Conservation (phyloP, 2,113 vertebrate genomes). For the Brachirus orientalis region DNA sequence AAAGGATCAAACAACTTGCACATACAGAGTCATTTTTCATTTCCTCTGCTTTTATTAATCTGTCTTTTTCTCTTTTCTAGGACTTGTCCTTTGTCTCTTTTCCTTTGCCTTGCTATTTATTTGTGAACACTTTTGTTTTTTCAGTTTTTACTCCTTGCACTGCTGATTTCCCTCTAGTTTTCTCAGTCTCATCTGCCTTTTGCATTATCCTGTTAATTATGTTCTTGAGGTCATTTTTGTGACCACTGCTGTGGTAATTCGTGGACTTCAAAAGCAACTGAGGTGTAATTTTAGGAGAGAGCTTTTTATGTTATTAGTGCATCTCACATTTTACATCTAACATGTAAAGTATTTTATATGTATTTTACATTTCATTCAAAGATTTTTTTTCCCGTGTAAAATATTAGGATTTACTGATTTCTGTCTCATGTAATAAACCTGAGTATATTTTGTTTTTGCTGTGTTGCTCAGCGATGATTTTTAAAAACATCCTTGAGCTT, state of each 20-base stretch:
- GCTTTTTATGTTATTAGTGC: constrained; percentile 56
- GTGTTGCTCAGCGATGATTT: too few species aligned
- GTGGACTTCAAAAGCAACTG: constrained; percentile 17
- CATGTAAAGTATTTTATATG: constrained; percentile 48
- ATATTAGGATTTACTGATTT: too few species aligned
- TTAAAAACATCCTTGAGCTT: too few species aligned
- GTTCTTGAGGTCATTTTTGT: constrained; percentile 34
- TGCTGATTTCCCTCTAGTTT: not conserved
- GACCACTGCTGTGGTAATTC: not conserved
- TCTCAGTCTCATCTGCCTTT: too few species aligned
- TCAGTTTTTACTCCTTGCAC: not conserved
- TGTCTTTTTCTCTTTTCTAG: not conserved
- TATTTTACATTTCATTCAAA: too few species aligned
- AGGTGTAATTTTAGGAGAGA: constrained; percentile 34
- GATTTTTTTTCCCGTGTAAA: too few species aligned
- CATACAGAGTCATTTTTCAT: not conserved
- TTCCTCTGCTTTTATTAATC: not conserved
- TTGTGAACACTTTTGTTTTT: too few species aligned
- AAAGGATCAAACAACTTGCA: constrained; percentile 6
- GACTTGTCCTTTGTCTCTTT: not conserved
- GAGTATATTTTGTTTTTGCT: too few species aligned
- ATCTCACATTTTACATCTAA: constrained; percentile 26
- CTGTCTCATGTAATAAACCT: too few species aligned
- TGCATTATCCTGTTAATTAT: constrained; percentile 6
- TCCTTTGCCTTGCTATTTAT: not conserved